Conservation (phyloP, 2,797 vertebrate species). For the Pseudochirops corinnae region DNA sequence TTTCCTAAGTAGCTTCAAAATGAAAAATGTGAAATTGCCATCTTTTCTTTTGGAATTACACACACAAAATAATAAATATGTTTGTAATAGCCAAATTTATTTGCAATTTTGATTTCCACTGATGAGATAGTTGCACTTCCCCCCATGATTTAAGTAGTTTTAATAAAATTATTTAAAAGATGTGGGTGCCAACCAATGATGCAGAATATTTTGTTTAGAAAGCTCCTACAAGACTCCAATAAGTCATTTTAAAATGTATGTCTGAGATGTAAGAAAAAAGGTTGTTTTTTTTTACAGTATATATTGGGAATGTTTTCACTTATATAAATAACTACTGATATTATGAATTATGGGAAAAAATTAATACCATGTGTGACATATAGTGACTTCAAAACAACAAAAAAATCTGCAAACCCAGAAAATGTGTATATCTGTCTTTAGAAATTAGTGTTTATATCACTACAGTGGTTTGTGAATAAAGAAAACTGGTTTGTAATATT, state of each 20-base stretch:
- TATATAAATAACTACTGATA: conserved; percentile 90
- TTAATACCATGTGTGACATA: conserved; percentile 89
- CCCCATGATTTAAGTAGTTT: conserved; percentile 83
- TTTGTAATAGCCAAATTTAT: conserved; percentile 84
- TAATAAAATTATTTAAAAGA: conserved; percentile 83
- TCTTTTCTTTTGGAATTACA: conserved; percentile 81
- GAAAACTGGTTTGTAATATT: conserved; percentile 92
- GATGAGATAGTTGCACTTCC: conserved; percentile 82
- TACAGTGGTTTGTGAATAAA: conserved; percentile 91
- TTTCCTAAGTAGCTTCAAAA: conserved; percentile 74
- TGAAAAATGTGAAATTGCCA: conserved; percentile 74
- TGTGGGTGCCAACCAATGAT: conserved; percentile 81
- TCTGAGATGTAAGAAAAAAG: conserved; percentile 88
- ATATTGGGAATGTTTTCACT: conserved; percentile 91
- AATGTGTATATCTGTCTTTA: conserved; percentile 92
- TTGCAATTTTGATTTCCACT: conserved; percentile 85
- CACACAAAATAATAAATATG: conserved; percentile 83
- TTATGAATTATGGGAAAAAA: conserved; percentile 88
- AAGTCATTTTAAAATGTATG: conserved; percentile 89
- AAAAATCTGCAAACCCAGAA: conserved; percentile 88
- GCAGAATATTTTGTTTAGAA: conserved; percentile 85
- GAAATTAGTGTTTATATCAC: conserved; percentile 93
- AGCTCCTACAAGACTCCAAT: conserved; percentile 83
- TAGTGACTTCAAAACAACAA: conserved; percentile 89
- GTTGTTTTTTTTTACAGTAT: conserved; percentile 86